phyloP scores from a whole-genome alignment of 2,888 invertebrate genomes.

The Sceliomorpha sp. region DNA sequence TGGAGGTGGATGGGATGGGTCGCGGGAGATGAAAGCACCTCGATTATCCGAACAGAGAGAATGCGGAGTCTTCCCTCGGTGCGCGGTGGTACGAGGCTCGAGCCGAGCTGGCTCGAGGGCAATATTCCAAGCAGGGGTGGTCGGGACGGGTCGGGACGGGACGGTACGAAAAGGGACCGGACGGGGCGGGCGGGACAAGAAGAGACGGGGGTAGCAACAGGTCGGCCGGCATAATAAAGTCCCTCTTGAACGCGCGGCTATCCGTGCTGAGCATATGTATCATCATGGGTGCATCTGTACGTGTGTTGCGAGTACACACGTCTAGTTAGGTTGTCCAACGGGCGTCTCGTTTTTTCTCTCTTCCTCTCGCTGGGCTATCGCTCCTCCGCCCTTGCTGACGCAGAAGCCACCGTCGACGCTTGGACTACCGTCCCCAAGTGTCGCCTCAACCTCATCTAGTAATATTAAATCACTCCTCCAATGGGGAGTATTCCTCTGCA shows the following conservation, averaged over 20 bases:
- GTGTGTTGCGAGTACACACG: conserved; percentile 26
- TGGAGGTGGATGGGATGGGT: conserved; percentile 13
- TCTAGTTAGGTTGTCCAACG: conserved; percentile 42
- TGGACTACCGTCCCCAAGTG: no score
- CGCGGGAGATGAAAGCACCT: conserved; percentile 44
- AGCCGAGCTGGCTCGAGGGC: conserved; percentile 35
- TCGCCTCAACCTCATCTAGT: neutral
- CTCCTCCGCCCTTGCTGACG: no score
- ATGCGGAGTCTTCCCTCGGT: conserved; percentile 33
- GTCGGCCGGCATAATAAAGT: conserved; percentile 48
- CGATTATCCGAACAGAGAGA: conserved; percentile 45
- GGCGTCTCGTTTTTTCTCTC: neutral
- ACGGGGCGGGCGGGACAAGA: no score
- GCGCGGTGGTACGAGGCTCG: conserved; percentile 27
- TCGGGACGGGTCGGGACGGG: no score
- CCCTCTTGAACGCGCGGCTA: conserved; percentile 7
- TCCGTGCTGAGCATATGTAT: neutral
- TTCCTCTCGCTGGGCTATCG: neutral
- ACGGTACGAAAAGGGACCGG: no score
- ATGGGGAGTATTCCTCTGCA: conserved; percentile 17
- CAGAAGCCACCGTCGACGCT: no score
- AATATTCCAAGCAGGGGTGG: conserved; percentile 28
- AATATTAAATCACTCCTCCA: neutral
- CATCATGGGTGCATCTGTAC: neutral
- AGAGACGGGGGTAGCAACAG: conserved; percentile 51